Evolutionary conservation across 2,888 invertebrate genomes (phyloP).

Genomic region (Ctenicera cuprea): DNA sequence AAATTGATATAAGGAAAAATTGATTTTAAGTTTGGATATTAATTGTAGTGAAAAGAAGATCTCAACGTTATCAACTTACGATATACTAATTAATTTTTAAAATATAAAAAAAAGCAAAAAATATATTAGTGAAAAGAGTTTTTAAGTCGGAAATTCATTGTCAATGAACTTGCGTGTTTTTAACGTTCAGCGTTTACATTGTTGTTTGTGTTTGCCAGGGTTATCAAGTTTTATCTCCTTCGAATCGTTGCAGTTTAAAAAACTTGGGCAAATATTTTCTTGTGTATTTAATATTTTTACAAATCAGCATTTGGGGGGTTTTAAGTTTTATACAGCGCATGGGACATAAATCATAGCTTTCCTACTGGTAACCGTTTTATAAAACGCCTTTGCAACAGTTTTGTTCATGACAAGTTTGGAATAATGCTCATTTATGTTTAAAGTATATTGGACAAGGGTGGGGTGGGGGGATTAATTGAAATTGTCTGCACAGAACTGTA

Average conservation of each 20-base stretch:
- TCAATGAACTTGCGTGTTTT: conserved; percentile 46
- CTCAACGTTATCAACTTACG: not conserved
- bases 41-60: not conserved
- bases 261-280: conserved; percentile 35
- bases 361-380: not conserved
- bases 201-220: conserved; percentile 40
- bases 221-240: conserved; percentile 48
- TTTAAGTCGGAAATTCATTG: conserved; percentile 24
- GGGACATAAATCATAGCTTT: not conserved
- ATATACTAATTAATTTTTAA: not conserved
- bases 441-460: not conserved
- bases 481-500: no score
- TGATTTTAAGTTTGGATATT: not conserved
- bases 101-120: not conserved
- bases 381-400: not conserved
- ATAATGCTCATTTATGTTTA: not conserved
- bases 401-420: not conserved
- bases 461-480: not conserved
- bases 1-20: not conserved
- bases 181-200: conserved; percentile 39
- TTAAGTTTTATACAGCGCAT: not conserved
- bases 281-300: not conserved
- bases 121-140: not conserved
- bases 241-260: conserved; percentile 37
- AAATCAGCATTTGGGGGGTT: not conserved